These are phyloP conservation scores for Synodontis membranacea DNA, from an alignment of 2,113 vertebrate genomes.

Conservation along the genomic window DNA sequence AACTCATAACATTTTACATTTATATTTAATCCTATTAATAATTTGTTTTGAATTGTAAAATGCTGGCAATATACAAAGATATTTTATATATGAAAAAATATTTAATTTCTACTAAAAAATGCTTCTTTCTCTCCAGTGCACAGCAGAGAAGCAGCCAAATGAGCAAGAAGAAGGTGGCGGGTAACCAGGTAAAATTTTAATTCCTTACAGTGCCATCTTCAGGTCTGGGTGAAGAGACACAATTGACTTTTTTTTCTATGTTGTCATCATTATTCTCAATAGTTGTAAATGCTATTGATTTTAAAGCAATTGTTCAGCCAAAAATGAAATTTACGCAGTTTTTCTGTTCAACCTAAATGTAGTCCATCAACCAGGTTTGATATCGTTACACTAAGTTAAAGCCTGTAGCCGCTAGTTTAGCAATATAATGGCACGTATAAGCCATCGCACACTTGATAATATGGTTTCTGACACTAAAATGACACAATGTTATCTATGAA, in stretches of 20 bases:
- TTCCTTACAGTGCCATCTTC: conserved; percentile 11
- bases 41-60: neutral
- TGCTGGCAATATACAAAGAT: neutral
- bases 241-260: neutral
- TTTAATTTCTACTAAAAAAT: neutral
- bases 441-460: neutral
- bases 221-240: neutral
- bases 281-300: neutral
- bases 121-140: conserved; percentile 73
- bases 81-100: neutral
- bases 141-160: conserved; percentile 96
- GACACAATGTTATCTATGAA: neutral
- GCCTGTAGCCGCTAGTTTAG: neutral
- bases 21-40: neutral
- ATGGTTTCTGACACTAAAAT: neutral
- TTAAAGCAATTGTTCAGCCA: conserved; percentile 11
- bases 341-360: neutral
- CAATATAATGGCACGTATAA: neutral
- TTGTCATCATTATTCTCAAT: neutral
- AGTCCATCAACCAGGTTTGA: neutral
- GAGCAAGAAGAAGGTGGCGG: conserved; percentile 94
- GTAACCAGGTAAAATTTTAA: conserved; percentile 86
- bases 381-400: neutral
- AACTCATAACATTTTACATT: neutral
- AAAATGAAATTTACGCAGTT: neutral